Evolutionary conservation across 2,113 vertebrate species (phyloP).

Genomic region (Seriola rivoliana): DNA sequence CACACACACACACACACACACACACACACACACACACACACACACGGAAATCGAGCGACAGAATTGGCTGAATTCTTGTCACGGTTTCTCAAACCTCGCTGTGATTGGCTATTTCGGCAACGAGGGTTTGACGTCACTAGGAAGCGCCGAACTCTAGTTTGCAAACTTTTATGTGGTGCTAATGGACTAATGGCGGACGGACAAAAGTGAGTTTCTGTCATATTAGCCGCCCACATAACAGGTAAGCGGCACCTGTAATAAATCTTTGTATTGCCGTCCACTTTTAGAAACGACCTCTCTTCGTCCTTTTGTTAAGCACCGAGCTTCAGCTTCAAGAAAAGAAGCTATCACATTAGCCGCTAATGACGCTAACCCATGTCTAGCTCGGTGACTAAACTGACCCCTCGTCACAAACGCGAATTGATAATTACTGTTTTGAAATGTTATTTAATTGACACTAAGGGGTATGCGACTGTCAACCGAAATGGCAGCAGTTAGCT

Average conservation of each 20-base stretch:
- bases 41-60: not conserved
- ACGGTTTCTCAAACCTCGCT: slow-evolving; percentile 16
- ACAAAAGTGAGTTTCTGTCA: slow-evolving; percentile 48
- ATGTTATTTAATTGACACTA: not conserved
- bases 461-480: accelerated
- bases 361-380: slow-evolving; percentile 26
- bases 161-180: slow-evolving; percentile 65
- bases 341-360: slow-evolving; percentile 35
- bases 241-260: slow-evolving; percentile 24
- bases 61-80: slow-evolving; percentile 64
- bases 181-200: slow-evolving; percentile 60
- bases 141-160: slow-evolving; percentile 73
- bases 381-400: not conserved
- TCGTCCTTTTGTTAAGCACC: not conserved
- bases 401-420: too few species aligned
- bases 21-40: not conserved
- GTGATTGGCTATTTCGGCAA: slow-evolving; percentile 60
- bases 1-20: not conserved
- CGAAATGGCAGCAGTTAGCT: not conserved
- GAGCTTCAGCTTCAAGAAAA: not conserved
- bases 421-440: not conserved
- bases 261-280: accelerated
- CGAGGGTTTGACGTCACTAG: slow-evolving; percentile 68
- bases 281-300: not conserved
- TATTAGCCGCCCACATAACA: slow-evolving; percentile 15